These are phyloP conservation scores for Heliopora coerulea DNA, from an alignment of 92 coral and sea anemone species.

Conservation along the genomic window DNA sequence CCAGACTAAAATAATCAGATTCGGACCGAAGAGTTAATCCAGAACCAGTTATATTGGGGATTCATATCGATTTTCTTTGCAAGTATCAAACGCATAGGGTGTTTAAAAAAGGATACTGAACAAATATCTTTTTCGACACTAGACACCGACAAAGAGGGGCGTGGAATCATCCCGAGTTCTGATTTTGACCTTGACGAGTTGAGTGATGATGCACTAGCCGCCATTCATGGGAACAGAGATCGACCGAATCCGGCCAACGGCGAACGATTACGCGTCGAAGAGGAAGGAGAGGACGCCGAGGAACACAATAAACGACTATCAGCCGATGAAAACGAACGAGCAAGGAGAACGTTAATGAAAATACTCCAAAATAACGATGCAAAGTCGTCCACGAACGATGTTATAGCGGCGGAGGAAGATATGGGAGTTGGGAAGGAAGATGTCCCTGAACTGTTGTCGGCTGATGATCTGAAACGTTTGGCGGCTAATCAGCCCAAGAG, in stretches of 20 bases:
- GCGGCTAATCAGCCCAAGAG: constrained; percentile 77
- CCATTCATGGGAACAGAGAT: not conserved
- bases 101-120: no score
- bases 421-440: constrained; percentile 50
- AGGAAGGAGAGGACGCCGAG: not conserved
- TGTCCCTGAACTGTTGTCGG: constrained; percentile 82
- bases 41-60: no score
- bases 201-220: constrained; percentile 3
- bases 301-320: not conserved
- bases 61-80: no score
- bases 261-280: not conserved
- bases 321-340: not conserved
- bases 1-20: no score
- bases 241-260: not conserved
- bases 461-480: constrained; percentile 76
- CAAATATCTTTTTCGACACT: no score
- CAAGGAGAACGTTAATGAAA: not conserved
- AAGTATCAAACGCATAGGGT: no score
- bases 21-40: no score
- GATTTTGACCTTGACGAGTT: not conserved
- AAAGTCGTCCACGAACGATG: not conserved
- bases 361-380: not conserved
- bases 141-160: no score
- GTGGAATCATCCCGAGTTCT: not conserved
- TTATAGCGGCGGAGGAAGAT: not conserved